Evolutionary conservation across 1,140 invertebrate genomes (phyloP), one percentile per base, ranked within the genome.

Genomic region (Drosophila suzukii): DNA sequence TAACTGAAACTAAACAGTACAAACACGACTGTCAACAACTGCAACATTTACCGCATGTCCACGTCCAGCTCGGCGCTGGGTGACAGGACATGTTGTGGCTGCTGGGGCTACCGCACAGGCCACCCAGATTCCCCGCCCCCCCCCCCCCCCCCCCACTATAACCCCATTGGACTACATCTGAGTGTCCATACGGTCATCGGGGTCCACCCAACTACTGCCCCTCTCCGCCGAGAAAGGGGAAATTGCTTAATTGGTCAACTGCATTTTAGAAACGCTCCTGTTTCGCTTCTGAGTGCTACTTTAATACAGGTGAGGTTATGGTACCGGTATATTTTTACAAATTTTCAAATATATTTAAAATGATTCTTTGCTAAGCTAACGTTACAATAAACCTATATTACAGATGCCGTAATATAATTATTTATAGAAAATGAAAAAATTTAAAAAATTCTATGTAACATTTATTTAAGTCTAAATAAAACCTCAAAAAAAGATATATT

Each of bases 1-100:
- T 86, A 82, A 81, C 82, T 86, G 82, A 86, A 86, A 89, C 80
- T 88, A 89, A 88, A 89, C 84, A 89, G 80, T 68, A 81, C 76
- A 88, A 83, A 81, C 84, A 80, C 56, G 84, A 62, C 84, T 88
- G 84, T 88, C 84, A 88, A 89, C 84, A 88, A 88, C 80, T 89
- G 84, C 70, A 89, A 88, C 84, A 88, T 75, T 89, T 89, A 88
- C 84, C 84, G 84, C 84, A 89, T 88, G 84, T 82, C 74, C 75
- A 78, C 79, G 83, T 86, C 74, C 78, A 75, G 78, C 61, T 54
- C 72, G 49, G 47, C 66, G 68, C 84, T 82, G 83, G 79, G 75
- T 88, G 82, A 79, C 84, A 88, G 84, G 84, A 88, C 80, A 83
- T 88, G 84, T 86, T 86, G 84, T 83, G 84, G 83, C 72, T 76